These are phyloP conservation scores for Cephonodes hylas DNA, from an alignment of 2,888 invertebrate species.

Conservation along the genomic window DNA sequence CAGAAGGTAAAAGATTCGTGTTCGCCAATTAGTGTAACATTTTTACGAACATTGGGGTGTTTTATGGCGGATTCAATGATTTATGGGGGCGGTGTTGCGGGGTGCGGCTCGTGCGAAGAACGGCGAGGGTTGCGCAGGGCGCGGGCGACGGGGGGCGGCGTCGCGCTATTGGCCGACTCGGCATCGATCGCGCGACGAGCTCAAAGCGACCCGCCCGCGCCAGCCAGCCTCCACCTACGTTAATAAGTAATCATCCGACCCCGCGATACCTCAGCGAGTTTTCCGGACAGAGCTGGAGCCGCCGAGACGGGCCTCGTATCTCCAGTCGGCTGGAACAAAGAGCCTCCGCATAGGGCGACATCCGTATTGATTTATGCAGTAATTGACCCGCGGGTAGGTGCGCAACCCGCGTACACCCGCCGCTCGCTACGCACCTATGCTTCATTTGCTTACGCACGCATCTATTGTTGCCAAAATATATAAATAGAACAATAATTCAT, in stretches of 20 bases:
- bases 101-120: conserved; percentile 58
- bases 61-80: conserved; percentile 81
- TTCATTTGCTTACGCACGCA: conserved; percentile 54
- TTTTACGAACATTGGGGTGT: conserved; percentile 79
- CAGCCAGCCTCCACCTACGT: conserved; percentile 80
- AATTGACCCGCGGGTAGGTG: conserved; percentile 72
- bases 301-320: conserved; percentile 72
- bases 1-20: conserved; percentile 69
- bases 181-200: conserved; percentile 78
- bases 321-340: conserved; percentile 75
- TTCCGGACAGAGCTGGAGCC: conserved; percentile 75
- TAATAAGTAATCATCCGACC: conserved; percentile 81
- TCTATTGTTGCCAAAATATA: conserved; percentile 16
- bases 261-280: conserved; percentile 77
- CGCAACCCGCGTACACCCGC: conserved; percentile 54
- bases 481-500: neutral
- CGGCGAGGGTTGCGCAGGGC: conserved; percentile 69
- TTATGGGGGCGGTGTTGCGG: conserved; percentile 77
- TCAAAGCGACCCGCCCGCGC: conserved; percentile 74
- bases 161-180: conserved; percentile 78
- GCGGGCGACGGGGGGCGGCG: conserved; percentile 65
- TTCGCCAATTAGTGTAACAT: conserved; percentile 79
- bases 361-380: conserved; percentile 75
- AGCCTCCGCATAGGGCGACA: conserved; percentile 68
- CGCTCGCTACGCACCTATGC: conserved; percentile 57